Conservation (phyloP, 2,797 vertebrate species). For the Parambassis ranga region DNA sequence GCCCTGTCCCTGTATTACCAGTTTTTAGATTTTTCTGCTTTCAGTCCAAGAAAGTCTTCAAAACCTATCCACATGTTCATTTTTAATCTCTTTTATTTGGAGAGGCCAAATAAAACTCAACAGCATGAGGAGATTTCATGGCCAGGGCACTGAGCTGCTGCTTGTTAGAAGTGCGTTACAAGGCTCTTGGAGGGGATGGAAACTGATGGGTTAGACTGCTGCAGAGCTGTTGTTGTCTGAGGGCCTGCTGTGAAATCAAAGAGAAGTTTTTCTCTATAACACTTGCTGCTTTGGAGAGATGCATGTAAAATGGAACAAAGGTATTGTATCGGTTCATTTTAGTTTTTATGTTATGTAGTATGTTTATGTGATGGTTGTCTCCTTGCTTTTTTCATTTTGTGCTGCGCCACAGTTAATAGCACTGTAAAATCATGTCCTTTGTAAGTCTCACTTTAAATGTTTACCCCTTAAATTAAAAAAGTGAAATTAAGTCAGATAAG, state of each 20-base stretch:
- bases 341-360: too few relatives aligned
- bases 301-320: conserved; percentile 45
- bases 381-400: neutral
- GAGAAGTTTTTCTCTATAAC: conserved; percentile 34
- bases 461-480: neutral
- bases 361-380: conserved; percentile 24
- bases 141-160: conserved; percentile 18
- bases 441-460: neutral
- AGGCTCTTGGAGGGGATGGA: conserved; percentile 30
- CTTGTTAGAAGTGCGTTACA: conserved; percentile 43
- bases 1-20: conserved; percentile 4
- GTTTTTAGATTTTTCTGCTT: conserved; percentile 22
- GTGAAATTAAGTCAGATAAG: neutral
- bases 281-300: conserved; percentile 40
- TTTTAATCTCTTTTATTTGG: conserved; percentile 55
- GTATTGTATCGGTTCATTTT: conserved; percentile 8
- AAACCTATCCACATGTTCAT: conserved; percentile 27
- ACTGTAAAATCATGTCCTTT: neutral
- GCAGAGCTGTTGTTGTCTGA: conserved; percentile 49
- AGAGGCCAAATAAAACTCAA: conserved; percentile 32
- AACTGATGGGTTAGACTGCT: conserved; percentile 34
- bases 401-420: neutral
- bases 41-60: conserved; percentile 23
- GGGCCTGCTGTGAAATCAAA: conserved; percentile 50
- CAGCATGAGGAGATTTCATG: conserved; percentile 23